Evolutionary conservation across 1,140 invertebrate species (phyloP).

Genomic region (Dendroctonus valens): DNA sequence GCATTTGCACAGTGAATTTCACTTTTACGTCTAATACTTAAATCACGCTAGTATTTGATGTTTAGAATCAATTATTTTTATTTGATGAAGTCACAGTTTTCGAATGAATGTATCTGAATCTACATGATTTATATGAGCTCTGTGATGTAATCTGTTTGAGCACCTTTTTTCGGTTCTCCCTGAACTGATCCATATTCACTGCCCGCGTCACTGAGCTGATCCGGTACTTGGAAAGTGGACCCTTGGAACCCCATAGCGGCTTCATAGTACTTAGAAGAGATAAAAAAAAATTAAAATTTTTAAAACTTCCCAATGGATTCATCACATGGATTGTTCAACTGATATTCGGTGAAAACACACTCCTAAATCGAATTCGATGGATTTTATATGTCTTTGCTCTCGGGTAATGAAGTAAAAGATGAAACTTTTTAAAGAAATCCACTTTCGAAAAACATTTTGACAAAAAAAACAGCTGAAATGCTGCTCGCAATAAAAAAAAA

Average conservation of each 20-base stretch:
- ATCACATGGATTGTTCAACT: too few species aligned
- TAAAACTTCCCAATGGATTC: background rate
- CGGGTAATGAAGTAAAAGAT: too few species aligned
- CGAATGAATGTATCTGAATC: background rate
- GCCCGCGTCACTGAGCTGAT: constrained; percentile 40
- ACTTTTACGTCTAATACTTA: too few species aligned
- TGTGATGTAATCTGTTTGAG: constrained; percentile 67
- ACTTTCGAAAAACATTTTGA: background rate
- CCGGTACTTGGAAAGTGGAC: constrained; percentile 69
- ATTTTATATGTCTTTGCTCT: too few species aligned
- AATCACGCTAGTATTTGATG: too few species aligned
- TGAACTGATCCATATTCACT: constrained; percentile 37
- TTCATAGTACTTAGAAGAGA: constrained; percentile 56
- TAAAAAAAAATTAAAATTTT: background rate
- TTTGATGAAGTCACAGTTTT: too few species aligned
- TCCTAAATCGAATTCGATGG: too few species aligned
- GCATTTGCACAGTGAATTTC: too few species aligned
- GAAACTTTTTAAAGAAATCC: background rate
- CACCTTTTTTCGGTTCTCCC: constrained; percentile 53
- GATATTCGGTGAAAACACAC: too few species aligned
- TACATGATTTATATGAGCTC: constrained; percentile 58
- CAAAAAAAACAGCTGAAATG: too few species aligned
- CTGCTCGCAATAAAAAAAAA: too few species aligned
- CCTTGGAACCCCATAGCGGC: constrained; percentile 68
- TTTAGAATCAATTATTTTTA: too few species aligned